Conservation (phyloP, 2,888 invertebrate genomes). For the Athripsodes cinereus region DNA sequence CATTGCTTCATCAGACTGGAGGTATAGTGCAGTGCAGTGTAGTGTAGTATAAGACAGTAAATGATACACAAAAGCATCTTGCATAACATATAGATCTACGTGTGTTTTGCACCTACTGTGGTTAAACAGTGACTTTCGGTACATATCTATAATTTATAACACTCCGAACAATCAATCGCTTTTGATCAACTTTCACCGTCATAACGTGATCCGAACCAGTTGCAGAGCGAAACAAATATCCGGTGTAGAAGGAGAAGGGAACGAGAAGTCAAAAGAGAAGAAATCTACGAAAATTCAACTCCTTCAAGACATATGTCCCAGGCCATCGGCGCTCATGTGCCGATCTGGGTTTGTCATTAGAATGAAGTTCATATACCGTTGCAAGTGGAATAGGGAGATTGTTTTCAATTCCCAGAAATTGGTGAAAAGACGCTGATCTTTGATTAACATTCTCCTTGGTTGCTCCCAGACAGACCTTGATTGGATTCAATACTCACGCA, state of each 20-base stretch:
- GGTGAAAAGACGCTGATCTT: conserved; percentile 83
- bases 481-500: conserved; percentile 33
- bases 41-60: too few species aligned
- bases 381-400: conserved; percentile 90
- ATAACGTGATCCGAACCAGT: too few species aligned
- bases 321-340: conserved; percentile 16
- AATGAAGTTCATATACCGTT: conserved; percentile 73
- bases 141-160: too few species aligned
- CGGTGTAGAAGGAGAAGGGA: not conserved
- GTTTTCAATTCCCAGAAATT: conserved; percentile 89
- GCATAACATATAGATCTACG: too few species aligned
- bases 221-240: not conserved
- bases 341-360: conserved; percentile 46
- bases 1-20: too few species aligned
- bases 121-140: too few species aligned
- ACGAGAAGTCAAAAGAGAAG: not conserved
- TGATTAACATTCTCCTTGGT: conserved; percentile 28
- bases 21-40: too few species aligned
- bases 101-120: too few species aligned
- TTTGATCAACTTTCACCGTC: too few species aligned
- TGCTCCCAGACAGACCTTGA: conserved; percentile 5
- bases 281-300: conserved; percentile 12
- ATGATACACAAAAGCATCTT: too few species aligned
- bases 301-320: conserved; percentile 13
- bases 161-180: too few species aligned